Conservation (phyloP, 37 sponge, comb jelly and placozoan genomes). For the Spongilla lacustris region DNA sequence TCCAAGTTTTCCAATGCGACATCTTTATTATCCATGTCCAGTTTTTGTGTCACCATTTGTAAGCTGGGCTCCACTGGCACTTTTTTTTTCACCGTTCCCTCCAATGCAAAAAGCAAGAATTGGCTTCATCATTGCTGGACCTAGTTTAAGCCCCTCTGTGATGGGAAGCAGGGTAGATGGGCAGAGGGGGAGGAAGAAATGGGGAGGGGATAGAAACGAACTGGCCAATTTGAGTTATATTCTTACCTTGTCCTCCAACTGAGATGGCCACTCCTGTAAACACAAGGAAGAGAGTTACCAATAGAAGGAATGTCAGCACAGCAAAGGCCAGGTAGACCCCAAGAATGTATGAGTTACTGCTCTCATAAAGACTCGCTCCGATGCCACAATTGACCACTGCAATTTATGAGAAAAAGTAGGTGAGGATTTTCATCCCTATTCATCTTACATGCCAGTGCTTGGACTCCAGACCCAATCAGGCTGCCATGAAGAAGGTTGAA, state of each 20-base stretch:
- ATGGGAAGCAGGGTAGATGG: background rate
- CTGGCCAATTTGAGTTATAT: background rate
- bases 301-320: background rate
- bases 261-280: background rate
- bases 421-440: background rate
- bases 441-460: background rate
- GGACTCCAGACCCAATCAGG: background rate
- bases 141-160: background rate
- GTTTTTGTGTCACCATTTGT: no score
- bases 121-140: background rate
- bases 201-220: no score
- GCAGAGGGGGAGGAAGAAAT: no score
- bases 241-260: background rate
- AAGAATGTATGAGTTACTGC: background rate
- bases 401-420: background rate
- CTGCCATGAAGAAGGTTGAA: background rate
- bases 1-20: no score
- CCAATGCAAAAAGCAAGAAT: background rate
- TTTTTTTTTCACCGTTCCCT: no score
- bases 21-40: no score
- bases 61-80: no score
- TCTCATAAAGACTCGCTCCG: background rate
- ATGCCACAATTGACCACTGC: background rate
- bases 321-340: background rate
- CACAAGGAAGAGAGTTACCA: background rate